Evolutionary conservation across 1,140 invertebrate genomes (phyloP).

Genomic region (Anoplophora glabripennis): DNA sequence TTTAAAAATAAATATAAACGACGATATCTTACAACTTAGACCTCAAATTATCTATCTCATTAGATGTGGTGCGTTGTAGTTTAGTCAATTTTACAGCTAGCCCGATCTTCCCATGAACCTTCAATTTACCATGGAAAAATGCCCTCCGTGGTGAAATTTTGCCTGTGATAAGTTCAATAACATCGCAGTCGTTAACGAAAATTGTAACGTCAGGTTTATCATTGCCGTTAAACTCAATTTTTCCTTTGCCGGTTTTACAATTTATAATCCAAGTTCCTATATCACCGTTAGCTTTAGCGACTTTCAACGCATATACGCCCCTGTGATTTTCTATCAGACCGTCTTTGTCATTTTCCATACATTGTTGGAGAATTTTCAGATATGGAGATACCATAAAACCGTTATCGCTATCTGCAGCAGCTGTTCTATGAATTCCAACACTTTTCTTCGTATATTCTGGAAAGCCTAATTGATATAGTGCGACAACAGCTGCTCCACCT

Average conservation of each 20-base stretch:
- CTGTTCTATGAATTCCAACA: conserved; percentile 21
- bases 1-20: not conserved
- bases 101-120: conserved; percentile 94
- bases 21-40: conserved; percentile 65
- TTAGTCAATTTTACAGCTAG: conserved; percentile 92
- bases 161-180: conserved; percentile 81
- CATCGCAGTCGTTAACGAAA: conserved; percentile 80
- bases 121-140: conserved; percentile 96
- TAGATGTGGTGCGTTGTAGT: conserved; percentile 69
- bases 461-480: conserved; percentile 84
- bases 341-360: conserved; percentile 78
- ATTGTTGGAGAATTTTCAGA: conserved; percentile 76
- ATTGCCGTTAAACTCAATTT: conserved; percentile 74
- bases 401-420: conserved; percentile 41
- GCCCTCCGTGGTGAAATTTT: conserved; percentile 94
- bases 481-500: conserved; percentile 92
- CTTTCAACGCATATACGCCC: conserved; percentile 85
- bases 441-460: conserved; percentile 44
- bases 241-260: conserved; percentile 83
- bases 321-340: conserved; percentile 81
- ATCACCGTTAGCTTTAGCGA: conserved; percentile 66
- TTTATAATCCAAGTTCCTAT: conserved; percentile 88
- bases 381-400: conserved; percentile 73
- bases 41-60: conserved; percentile 68
- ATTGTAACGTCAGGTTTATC: conserved; percentile 92